Conservation (phyloP, 2,888 invertebrate genomes). For the Amaurobius ferox region DNA sequence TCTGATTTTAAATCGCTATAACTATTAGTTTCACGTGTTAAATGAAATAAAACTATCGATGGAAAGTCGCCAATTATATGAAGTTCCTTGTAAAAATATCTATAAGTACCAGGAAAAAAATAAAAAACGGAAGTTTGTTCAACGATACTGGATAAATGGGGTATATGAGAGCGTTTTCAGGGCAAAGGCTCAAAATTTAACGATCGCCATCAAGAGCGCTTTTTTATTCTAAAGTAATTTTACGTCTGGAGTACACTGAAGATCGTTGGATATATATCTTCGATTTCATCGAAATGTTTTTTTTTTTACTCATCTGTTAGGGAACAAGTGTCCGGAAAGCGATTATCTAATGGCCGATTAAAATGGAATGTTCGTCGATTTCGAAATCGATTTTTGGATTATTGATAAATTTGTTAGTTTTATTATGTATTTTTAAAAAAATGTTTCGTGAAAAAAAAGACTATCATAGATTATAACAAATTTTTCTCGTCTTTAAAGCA, state of each 20-base stretch:
- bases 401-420: not conserved
- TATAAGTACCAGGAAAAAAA: too few relatives aligned
- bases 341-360: constrained; percentile 63
- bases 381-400: constrained; percentile 2
- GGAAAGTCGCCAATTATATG: too few relatives aligned
- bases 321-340: constrained; percentile 45
- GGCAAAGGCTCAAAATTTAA: constrained; percentile 21
- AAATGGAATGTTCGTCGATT: constrained; percentile 34
- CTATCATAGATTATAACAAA: too few relatives aligned
- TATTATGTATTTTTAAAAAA: too few relatives aligned
- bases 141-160: not conserved
- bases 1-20: too few relatives aligned
- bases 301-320: constrained; percentile 33
- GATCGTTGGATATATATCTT: constrained; percentile 5
- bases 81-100: too few relatives aligned
- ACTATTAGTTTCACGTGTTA: too few relatives aligned
- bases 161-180: constrained; percentile 23
- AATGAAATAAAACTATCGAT: too few relatives aligned
- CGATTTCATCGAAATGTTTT: constrained; percentile 15
- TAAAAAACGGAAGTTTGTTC: too few relatives aligned
- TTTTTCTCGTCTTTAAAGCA: too few relatives aligned
- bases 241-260: constrained; percentile 8
- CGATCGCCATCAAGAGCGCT: constrained; percentile 63
- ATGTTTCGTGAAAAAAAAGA: too few relatives aligned
- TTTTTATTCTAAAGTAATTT: constrained; percentile 54